Percentiles rank a stretch among this genome's conserved stretches.
phyloP scores from a whole-genome alignment of 2,888 invertebrate species.

The Volucella inanis region DNA sequence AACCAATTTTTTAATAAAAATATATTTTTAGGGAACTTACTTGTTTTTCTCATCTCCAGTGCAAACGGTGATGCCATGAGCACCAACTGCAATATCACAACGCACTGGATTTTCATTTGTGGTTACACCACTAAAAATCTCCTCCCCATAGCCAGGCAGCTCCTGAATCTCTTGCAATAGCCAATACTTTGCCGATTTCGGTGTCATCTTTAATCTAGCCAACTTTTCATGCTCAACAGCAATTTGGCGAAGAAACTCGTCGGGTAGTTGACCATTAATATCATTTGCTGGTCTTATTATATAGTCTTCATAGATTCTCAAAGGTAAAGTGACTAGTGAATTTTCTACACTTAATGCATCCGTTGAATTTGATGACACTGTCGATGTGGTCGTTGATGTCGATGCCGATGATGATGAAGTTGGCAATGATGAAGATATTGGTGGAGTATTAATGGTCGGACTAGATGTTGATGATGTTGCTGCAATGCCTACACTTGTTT shows the following conservation, averaged over 20 bases:
- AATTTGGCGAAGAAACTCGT: slow-evolving; percentile 80
- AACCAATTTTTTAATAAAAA: background rate
- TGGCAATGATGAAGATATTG: slow-evolving; percentile 55
- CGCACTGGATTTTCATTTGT: slow-evolving; percentile 81
- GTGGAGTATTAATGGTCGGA: slow-evolving; percentile 54
- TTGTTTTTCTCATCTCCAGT: slow-evolving; percentile 86
- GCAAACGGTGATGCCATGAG: slow-evolving; percentile 91
- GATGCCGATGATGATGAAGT: slow-evolving; percentile 67
- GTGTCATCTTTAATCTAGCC: slow-evolving; percentile 85
- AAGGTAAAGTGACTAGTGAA: slow-evolving; percentile 78
- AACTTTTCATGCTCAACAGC: slow-evolving; percentile 82
- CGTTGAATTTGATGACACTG: slow-evolving; percentile 46
- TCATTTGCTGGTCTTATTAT: slow-evolving; percentile 78
- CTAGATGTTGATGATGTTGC: slow-evolving; percentile 63
- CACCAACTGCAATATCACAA: slow-evolving; percentile 89
- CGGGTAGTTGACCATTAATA: slow-evolving; percentile 77
- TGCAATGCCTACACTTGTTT: slow-evolving; percentile 48
- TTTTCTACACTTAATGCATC: slow-evolving; percentile 75
- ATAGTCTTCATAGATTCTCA: slow-evolving; percentile 81
- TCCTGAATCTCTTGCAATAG: slow-evolving; percentile 91
- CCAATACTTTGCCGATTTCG: slow-evolving; percentile 92
- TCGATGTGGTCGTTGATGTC: slow-evolving; percentile 67
- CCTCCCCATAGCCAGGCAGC: slow-evolving; percentile 92
- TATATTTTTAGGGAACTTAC: slow-evolving; percentile 76
- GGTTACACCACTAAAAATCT: slow-evolving; percentile 89